These are phyloP conservation scores for Hyalella azteca DNA, from an alignment of 2,888 invertebrate genomes.

Conservation along the genomic window DNA sequence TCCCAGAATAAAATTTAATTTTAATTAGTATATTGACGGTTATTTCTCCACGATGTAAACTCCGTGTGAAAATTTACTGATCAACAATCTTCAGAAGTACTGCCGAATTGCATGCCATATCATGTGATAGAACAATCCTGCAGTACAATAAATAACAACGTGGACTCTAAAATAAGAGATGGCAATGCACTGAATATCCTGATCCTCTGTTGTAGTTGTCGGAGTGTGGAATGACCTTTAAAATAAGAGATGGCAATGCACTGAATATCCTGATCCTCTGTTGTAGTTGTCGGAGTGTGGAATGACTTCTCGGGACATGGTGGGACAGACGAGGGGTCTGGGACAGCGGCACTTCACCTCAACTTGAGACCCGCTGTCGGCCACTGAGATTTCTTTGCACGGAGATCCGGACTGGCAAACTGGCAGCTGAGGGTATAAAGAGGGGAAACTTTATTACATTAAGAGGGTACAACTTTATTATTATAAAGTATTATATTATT, in stretches of 20 bases:
- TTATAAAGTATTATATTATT: no score
- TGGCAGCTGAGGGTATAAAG: conserved; percentile 35
- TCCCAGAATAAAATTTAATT: no score
- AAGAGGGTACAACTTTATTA: no score
- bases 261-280: conserved; percentile 49
- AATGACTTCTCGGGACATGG: conserved; percentile 40
- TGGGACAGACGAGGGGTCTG: conserved; percentile 41
- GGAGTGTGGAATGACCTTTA: conserved; percentile 40
- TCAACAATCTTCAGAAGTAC: no score
- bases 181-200: conserved; percentile 52
- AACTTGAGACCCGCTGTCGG: conserved; percentile 38
- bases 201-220: conserved; percentile 48
- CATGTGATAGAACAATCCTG: no score
- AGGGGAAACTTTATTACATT: background rate
- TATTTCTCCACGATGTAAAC: no score
- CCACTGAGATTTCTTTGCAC: conserved; percentile 50
- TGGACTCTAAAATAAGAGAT: conserved; percentile 18
- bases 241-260: conserved; percentile 45
- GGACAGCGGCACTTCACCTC: conserved; percentile 48
- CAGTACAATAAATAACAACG: no score
- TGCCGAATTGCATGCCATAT: no score
- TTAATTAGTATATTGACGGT: no score
- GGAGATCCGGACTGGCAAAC: conserved; percentile 40
- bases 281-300: conserved; percentile 48
- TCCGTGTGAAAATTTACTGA: no score